Percentiles rank a stretch among this genome's conserved stretches.
phyloP scores from a whole-genome alignment of 2,113 vertebrate species.

The Phodopus roborovskii region DNA sequence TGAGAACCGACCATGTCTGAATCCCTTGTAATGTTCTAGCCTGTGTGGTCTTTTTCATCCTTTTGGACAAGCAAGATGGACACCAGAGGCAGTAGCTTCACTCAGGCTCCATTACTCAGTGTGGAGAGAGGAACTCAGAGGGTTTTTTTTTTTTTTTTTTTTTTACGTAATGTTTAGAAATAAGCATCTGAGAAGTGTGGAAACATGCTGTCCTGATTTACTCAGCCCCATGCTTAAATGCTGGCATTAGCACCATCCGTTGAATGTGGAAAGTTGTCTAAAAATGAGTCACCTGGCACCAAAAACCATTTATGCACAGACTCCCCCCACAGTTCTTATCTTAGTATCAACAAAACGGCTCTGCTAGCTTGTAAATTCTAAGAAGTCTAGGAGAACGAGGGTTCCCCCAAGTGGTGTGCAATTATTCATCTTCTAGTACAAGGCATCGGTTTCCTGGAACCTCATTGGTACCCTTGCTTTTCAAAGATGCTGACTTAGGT shows the following conservation, averaged over 20 bases:
- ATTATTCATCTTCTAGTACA: background rate
- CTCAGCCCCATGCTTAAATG: constrained; percentile 54
- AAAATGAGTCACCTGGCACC: constrained; percentile 74
- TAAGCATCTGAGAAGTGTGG: constrained; percentile 60
- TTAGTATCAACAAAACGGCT: constrained; percentile 8
- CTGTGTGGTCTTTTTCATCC: background rate
- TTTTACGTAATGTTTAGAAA: constrained; percentile 63
- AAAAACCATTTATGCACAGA: constrained; percentile 12
- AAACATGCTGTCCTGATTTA: constrained; percentile 60
- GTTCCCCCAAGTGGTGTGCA: background rate
- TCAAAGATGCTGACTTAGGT: background rate
- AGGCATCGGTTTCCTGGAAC: background rate
- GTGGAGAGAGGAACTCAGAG: background rate
- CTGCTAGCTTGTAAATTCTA: background rate
- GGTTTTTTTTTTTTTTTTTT: background rate
- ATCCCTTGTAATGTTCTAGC: background rate
- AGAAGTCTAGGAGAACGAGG: background rate
- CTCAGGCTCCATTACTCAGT: background rate
- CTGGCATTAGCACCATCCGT: constrained; percentile 60
- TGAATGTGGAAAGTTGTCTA: constrained; percentile 56
- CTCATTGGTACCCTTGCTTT: background rate
- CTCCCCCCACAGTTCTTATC: background rate
- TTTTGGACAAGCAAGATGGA: background rate
- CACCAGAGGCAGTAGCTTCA: background rate
- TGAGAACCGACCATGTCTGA: background rate